Base-by-base conservation (phyloP, 2,888 invertebrate genomes). In the Candidula unifasciata region DNA sequence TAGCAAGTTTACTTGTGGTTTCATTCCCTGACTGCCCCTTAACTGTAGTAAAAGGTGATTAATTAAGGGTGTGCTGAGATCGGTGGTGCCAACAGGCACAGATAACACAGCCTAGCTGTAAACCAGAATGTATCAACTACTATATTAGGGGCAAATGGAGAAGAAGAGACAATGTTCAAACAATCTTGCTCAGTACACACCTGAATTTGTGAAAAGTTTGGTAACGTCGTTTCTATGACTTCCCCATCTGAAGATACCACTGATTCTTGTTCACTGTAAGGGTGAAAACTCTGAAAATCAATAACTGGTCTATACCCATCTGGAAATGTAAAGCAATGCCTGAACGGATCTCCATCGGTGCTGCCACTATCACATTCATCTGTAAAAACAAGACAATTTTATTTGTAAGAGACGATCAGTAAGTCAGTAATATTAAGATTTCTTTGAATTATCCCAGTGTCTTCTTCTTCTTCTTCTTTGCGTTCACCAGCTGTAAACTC, bases 161-260 rank as follows among this genome's bases (percentile, higher is more conserved):
- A n/a, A n/a, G n/a, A n/a, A n/a, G n/a, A n/a, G n/a, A n/a, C n/a
- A n/a, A n/a, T n/a, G n/a, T n/a, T n/a, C n/a, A n/a, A n/a, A n/a
- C n/a, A n/a, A n/a, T n/a, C n/a, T n/a, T n/a, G 1, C 44, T 44
- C 44, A 13, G n/a, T 52, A 33, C 27, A 3, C 54, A 83, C 83
- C 83, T 83, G 83, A 24, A 83, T 13, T 73, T 83, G 54, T 30
- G 16, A 33, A 71, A 83, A 83, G n/a, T 79, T 33, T 71, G 83
- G 83, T 33, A 83, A 78, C 5, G 37, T 68, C 1, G 71, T 57
- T 33, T 78, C 83, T 57, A 60, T 18, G 18, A 52, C 54, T 54
- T n/a, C 83, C 27, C n/a, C 1, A 54, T 77, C 77, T 35, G 71
- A 71, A 21, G 24, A 37, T 24, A 44, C 6, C 8, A 79, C 30